phyloP scores from a whole-genome alignment of 1,140 invertebrate species.

The Cotesia chilonis region DNA sequence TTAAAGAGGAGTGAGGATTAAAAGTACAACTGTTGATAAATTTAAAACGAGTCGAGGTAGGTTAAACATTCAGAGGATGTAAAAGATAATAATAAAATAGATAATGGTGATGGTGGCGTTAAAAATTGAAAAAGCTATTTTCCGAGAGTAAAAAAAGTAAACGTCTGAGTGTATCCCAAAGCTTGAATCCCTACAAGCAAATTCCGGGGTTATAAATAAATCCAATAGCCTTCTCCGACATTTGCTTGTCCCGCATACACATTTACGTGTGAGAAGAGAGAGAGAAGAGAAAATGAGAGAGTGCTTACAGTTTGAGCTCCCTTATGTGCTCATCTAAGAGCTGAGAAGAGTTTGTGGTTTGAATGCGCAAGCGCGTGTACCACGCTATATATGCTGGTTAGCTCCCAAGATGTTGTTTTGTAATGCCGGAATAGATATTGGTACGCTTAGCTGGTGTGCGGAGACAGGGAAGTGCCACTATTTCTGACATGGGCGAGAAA shows the following conservation, averaged over 20 bases:
- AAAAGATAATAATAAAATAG: no score
- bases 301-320: not conserved
- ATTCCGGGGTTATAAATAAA: slow-evolving; percentile 40
- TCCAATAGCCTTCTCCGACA: slow-evolving; percentile 32
- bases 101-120: not conserved
- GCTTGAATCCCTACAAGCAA: slow-evolving; percentile 35
- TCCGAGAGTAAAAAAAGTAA: not conserved
- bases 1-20: no score
- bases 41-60: no score
- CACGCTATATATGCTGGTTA: slow-evolving; percentile 29
- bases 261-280: slow-evolving; percentile 11
- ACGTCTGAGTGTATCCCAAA: slow-evolving; percentile 14
- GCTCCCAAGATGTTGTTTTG: slow-evolving; percentile 60
- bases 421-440: slow-evolving; percentile 66
- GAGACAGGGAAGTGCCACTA: slow-evolving; percentile 17
- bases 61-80: no score
- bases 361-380: slow-evolving; percentile 30
- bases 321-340: slow-evolving; percentile 21
- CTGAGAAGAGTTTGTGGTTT: not conserved
- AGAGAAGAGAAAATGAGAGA: no score
- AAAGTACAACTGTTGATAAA: no score
- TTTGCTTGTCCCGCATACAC: slow-evolving; percentile 24
- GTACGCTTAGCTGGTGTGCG: slow-evolving; percentile 60
- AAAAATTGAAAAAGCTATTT: slow-evolving; percentile 18
- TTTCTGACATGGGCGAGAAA: slow-evolving; percentile 27